A percentile compares a stretch with the other conserved stretches of the same genome.
These are phyloP conservation scores for Sarcophaga subvicina DNA, from an alignment of 2,888 invertebrate genomes.

Conservation along the genomic window DNA sequence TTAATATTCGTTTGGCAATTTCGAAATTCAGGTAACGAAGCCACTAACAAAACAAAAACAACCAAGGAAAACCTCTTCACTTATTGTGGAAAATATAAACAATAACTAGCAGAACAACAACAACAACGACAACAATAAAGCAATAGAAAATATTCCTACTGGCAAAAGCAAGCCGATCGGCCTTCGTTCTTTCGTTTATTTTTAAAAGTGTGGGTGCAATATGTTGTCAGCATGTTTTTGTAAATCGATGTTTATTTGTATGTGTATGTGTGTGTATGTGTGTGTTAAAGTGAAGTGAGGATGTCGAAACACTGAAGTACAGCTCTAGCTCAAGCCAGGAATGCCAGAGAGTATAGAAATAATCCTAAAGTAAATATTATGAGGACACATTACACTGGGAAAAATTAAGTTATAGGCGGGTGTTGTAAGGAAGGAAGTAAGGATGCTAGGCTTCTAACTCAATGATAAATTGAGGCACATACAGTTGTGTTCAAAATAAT, in stretches of 20 bases:
- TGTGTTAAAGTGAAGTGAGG: not conserved
- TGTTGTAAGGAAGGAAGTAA: too few relatives aligned
- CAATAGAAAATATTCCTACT: slow-evolving; percentile 39
- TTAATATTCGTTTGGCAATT: slow-evolving; percentile 38
- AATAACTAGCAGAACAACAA: not conserved
- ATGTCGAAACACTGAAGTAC: slow-evolving; percentile 15
- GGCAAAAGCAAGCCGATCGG: slow-evolving; percentile 39
- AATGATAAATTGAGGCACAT: too few relatives aligned
- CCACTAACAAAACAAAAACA: not conserved
- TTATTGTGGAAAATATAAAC: not conserved
- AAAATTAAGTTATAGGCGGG: not conserved
- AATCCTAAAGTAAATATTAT: too few relatives aligned
- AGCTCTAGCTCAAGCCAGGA: slow-evolving; percentile 2
- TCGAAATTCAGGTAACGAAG: slow-evolving; percentile 44
- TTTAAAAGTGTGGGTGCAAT: slow-evolving; percentile 64
- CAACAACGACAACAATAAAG: not conserved
- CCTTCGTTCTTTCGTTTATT: slow-evolving; percentile 7
- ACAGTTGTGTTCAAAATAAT: too few relatives aligned
- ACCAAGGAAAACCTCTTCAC: not conserved
- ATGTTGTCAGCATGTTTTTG: slow-evolving; percentile 45
- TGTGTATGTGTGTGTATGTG: not conserved
- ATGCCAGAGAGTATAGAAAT: not conserved
- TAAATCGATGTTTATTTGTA: not conserved
- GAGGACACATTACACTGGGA: slow-evolving; percentile 24
- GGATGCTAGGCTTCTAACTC: too few relatives aligned